Conservation (phyloP, 2,797 vertebrate genomes). For the Antennarius maculatus region DNA sequence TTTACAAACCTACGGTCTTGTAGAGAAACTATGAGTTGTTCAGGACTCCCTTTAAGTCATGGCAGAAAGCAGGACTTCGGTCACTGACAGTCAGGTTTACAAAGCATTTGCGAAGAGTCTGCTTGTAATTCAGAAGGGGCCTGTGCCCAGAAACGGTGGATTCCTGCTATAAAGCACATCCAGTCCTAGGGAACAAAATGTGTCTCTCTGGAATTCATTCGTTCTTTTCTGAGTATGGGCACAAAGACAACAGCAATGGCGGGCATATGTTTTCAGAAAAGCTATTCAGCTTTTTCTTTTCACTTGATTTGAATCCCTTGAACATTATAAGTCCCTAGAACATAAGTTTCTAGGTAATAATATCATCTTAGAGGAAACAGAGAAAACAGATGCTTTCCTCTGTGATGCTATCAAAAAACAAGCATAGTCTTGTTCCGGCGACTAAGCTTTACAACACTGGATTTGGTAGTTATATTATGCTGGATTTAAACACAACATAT, state of each 20-base stretch:
- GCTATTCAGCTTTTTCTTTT: not conserved
- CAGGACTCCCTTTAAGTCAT: not conserved
- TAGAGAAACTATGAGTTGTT: too few species aligned
- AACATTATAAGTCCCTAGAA: constrained; percentile 8
- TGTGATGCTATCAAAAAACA: constrained; percentile 25
- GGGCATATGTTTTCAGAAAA: constrained; percentile 45
- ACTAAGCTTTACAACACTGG: constrained; percentile 19
- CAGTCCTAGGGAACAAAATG: constrained; percentile 48
- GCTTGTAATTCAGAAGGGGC: constrained; percentile 50
- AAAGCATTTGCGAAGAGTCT: constrained; percentile 23
- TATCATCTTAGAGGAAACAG: constrained; percentile 12
- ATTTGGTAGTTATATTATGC: not conserved
- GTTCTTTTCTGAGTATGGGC: constrained; percentile 13
- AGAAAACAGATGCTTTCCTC: constrained; percentile 17
- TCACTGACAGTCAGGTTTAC: constrained; percentile 18
- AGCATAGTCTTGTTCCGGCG: constrained; percentile 15
- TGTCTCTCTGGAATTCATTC: constrained; percentile 37
- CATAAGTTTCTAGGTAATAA: not conserved
- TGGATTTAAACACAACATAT: not conserved
- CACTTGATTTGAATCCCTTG: not conserved
- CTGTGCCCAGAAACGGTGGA: constrained; percentile 34
- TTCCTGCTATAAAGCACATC: constrained; percentile 58
- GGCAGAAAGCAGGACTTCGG: constrained; percentile 27
- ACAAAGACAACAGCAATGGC: constrained; percentile 30
- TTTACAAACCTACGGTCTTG: too few species aligned